Evolutionary conservation across 2,888 invertebrate species (phyloP).

Genomic region (Drosophila nr. fundita): DNA sequence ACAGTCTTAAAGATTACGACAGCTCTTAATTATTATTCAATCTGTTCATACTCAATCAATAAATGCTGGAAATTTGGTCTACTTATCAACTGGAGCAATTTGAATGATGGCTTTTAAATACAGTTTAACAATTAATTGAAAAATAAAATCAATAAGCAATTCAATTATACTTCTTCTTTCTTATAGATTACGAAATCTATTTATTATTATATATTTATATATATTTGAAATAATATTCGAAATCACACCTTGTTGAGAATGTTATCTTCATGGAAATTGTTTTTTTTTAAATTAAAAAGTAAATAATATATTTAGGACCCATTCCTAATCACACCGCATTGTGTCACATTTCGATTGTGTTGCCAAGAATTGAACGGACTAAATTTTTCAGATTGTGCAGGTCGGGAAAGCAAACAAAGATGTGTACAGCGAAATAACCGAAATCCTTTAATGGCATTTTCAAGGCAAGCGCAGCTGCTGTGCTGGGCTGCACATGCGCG

Average conservation of each 20-base stretch:
- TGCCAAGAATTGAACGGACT: conserved; percentile 1
- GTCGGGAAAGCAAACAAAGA: conserved; percentile 53
- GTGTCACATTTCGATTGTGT: background rate
- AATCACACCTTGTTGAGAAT: background rate
- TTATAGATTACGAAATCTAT: conserved; percentile 5
- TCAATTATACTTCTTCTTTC: conserved; percentile 1
- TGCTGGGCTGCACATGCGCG: conserved; percentile 60
- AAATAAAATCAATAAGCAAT: conserved; percentile 4
- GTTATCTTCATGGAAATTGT: background rate
- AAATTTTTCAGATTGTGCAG: conserved; percentile 45
- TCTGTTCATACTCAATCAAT: conserved; percentile 12
- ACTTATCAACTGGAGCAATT: conserved; percentile 25
- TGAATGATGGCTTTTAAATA: background rate
- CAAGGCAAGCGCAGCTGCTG: conserved; percentile 52
- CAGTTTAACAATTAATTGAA: conserved; percentile 7
- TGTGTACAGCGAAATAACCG: conserved; percentile 35
- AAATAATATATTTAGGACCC: background rate
- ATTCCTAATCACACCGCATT: background rate
- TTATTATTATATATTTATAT: background rate
- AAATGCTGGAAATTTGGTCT: conserved; percentile 11
- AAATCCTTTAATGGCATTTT: conserved; percentile 36
- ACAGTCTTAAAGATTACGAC: conserved; percentile 15
- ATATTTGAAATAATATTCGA: background rate
- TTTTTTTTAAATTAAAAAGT: background rate
- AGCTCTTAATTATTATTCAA: conserved; percentile 9